These are phyloP conservation scores for Allophyes oxyacanthae DNA, from an alignment of 2,888 invertebrate species.

Conservation along the genomic window DNA sequence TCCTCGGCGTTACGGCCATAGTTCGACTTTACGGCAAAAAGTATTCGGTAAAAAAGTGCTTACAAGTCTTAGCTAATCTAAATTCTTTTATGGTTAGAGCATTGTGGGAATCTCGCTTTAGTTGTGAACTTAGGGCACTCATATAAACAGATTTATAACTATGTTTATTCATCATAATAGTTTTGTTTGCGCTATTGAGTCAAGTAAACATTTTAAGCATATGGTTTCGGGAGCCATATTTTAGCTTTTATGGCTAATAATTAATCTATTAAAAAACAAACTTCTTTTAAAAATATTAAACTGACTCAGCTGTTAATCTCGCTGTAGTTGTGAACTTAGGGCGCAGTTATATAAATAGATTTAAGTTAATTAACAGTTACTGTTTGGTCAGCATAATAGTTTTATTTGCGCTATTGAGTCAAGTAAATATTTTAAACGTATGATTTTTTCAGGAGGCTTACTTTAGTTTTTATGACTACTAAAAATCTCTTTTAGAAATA, in stretches of 20 bases:
- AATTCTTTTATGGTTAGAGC: conserved; percentile 16
- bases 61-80: conserved; percentile 17
- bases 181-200: conserved; percentile 6
- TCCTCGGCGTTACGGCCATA: conserved; percentile 11
- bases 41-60: conserved; percentile 24
- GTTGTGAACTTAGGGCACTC: not conserved
- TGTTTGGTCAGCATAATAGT: not conserved
- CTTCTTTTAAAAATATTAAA: too few species aligned
- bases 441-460: too few species aligned
- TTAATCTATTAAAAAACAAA: too few species aligned
- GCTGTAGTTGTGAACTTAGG: conserved; percentile 10
- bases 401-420: conserved; percentile 6
- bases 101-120: conserved; percentile 7
- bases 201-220: not conserved
- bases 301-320: too few species aligned
- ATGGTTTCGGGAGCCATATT: too few species aligned
- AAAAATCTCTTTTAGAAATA: too few species aligned
- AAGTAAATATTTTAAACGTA: not conserved
- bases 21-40: conserved; percentile 22
- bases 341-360: not conserved
- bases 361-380: too few species aligned
- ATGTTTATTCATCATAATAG: not conserved
- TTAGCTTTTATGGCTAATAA: too few species aligned
- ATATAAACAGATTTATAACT: conserved; percentile 1
- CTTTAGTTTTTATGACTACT: too few species aligned